Base-by-base conservation (phyloP, 2,113 vertebrate species). In the Neofelis nebulosa region DNA sequence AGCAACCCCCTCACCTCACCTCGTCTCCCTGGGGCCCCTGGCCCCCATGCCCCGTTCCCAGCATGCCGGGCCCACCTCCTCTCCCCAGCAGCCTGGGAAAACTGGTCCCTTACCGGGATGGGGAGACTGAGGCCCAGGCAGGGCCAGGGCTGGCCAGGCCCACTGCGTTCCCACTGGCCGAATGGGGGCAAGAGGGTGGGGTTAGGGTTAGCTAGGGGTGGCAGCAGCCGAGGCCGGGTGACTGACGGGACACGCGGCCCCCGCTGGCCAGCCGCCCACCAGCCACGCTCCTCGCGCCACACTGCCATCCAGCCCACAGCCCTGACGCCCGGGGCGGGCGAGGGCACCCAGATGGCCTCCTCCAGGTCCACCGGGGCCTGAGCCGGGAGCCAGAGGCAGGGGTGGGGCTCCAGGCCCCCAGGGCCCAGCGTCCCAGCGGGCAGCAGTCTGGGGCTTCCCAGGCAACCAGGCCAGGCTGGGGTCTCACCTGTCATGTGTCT, bases 401-500 rank as follows among this genome's bases (percentile, higher is more conserved):
- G 36, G 18, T 7, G 38, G 25, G 36, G 12, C 45, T 48, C 55
- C 19, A 1, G 0, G 74, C 1, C 15, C 55, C n/a, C 7, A 9
- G 29, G 29, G 10, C n/a, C 52, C 68, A 12, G 23, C 4, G 48
- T 7, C 23, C 74, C 74, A 38, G 0, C 3, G 33, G 83, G 29
- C 15, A 7, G 18, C 14, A 7, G 23, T 25, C 19, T 7, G 33
- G 18, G 31, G 57, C 25, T 57, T 52, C n/a, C 69, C 48, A 82
- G 27, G 79, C 0, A 10, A 31, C 84, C 29, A 9, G 74, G 29
- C 45, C 23, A 21, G 48, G 21, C 80, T 1, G 25, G 61, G n/a
- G 25, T 21, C 92, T 97, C 63, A 98, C 97, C 98, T 98, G 89
- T 98, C 97, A 3, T 97, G 95, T 0, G 96, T 97, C 94, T 96